Evolutionary conservation across 2,888 invertebrate species (phyloP).

Genomic region (Epirrhoe tristata): DNA sequence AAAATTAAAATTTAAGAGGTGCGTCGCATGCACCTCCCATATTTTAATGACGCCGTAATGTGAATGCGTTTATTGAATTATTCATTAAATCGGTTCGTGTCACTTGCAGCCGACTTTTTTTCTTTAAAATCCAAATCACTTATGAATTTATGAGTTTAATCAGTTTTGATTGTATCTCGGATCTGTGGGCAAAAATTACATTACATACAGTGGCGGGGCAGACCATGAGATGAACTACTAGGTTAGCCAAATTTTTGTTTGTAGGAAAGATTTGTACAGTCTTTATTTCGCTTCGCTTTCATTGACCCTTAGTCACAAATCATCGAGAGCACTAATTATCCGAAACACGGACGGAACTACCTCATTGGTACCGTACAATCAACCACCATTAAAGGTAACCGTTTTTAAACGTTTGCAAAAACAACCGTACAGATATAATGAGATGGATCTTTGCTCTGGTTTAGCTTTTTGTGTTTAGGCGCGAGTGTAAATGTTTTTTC

Average conservation of each 20-base stretch:
- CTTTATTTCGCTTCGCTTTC: neutral
- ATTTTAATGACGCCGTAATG: conserved; percentile 63
- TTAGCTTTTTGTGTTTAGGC: neutral
- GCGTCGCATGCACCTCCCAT: conserved; percentile 48
- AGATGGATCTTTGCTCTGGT: conserved; percentile 5
- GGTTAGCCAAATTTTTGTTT: neutral
- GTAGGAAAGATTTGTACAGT: no score
- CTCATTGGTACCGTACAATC: conserved; percentile 23
- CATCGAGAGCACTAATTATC: conserved; percentile 15
- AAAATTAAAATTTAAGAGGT: conserved; percentile 34
- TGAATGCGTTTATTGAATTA: conserved; percentile 58
- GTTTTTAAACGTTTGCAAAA: conserved; percentile 18
- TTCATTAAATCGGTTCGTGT: conserved; percentile 46
- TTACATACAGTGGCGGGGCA: no score
- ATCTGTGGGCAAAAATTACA: no score
- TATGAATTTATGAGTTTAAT: neutral
- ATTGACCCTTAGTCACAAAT: conserved; percentile 13
- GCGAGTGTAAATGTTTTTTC: no score
- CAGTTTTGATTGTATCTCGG: neutral
- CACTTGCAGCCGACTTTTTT: neutral
- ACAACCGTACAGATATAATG: conserved; percentile 4
- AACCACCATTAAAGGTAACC: conserved; percentile 15
- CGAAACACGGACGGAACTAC: conserved; percentile 13
- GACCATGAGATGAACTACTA: no score
- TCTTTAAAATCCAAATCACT: neutral